phyloP scores from a whole-genome alignment of 1,140 invertebrate species.

The Pinna nobilis region DNA sequence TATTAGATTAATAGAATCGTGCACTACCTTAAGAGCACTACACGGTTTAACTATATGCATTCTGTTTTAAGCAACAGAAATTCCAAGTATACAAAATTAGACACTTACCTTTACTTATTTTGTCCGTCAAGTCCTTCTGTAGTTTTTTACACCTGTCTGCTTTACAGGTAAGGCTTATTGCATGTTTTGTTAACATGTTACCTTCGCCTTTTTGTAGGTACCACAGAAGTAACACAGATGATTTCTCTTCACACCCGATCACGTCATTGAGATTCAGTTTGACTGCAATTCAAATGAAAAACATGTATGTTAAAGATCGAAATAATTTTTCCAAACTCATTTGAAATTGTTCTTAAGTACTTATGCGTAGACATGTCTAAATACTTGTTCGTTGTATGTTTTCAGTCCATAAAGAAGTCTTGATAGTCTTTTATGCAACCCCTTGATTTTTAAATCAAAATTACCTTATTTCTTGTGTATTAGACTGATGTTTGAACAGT shows the following conservation, averaged over 20 bases:
- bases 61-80: neutral
- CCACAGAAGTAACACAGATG: neutral
- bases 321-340: too few relatives aligned
- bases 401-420: too few relatives aligned
- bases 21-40: neutral
- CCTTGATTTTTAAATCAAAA: too few relatives aligned
- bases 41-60: neutral
- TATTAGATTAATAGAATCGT: neutral
- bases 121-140: neutral
- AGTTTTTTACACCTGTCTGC: conserved; percentile 6
- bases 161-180: conserved; percentile 1
- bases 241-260: conserved; percentile 3
- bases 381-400: too few relatives aligned
- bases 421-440: too few relatives aligned
- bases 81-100: neutral
- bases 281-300: too few relatives aligned
- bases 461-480: too few relatives aligned
- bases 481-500: too few relatives aligned
- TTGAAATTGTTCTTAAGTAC: too few relatives aligned
- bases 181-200: neutral
- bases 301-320: too few relatives aligned
- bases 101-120: neutral
- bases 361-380: too few relatives aligned
- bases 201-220: neutral
- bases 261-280: neutral